These are phyloP conservation scores for Papilio xuthus DNA, from an alignment of 1,140 invertebrate species.

Conservation along the genomic window DNA sequence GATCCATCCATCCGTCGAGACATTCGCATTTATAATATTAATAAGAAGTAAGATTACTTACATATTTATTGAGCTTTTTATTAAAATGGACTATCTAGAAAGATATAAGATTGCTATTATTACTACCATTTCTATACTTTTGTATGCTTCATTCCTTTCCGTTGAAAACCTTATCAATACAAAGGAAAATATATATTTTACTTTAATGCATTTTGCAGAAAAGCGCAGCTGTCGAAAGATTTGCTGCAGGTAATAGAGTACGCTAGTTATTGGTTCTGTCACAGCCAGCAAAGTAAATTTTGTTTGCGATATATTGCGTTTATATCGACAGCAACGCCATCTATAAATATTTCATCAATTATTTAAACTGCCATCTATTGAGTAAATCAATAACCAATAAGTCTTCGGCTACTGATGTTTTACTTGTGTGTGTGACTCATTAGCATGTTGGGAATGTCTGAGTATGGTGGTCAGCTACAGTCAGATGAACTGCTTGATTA, in stretches of 20 bases:
- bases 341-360: neutral
- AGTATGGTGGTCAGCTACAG: no score
- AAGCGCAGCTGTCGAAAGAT: slow-evolving; percentile 1
- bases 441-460: no score
- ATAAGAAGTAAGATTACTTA: no score
- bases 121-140: no score
- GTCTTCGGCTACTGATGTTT: no score
- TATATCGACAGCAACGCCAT: neutral
- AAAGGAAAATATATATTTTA: slow-evolving; percentile 1
- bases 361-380: no score
- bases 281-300: slow-evolving; percentile 9
- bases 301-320: neutral
- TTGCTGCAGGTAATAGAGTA: slow-evolving; percentile 19
- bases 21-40: neutral
- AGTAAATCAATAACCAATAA: no score
- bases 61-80: neutral
- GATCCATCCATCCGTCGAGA: no score
- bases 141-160: neutral
- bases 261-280: slow-evolving; percentile 8
- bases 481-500: no score
- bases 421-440: no score
- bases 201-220: neutral
- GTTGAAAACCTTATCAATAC: neutral
- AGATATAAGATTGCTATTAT: no score
- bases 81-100: neutral